Base-by-base conservation (phyloP, 53 echinoderm and acorn worm species). In the Henricia sp. region DNA sequence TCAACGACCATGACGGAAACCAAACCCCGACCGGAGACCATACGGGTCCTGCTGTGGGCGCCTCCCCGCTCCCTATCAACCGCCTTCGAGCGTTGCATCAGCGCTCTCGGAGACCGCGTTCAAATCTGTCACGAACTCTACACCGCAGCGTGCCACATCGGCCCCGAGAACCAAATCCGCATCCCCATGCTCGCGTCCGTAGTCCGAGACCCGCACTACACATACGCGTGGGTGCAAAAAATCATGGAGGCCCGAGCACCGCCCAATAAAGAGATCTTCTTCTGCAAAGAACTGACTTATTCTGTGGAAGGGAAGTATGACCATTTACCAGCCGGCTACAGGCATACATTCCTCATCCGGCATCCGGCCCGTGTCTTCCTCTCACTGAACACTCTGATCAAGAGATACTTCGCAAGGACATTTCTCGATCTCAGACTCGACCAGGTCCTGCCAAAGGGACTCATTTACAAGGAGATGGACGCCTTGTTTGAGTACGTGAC, bases 21-120 rank as follows among this genome's bases (percentile, higher is more conserved):
- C 40, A 26, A 58, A 29, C 9, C 19, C 37, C 2, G 17, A 16
- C 40, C 76, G 8, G 24, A 77, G 50, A 73, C 85, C 10, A 14
- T 37, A 64, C 92, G 93, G 34, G 89, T 94, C 27, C 83, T 97
- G 83, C 84, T 94, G 30, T 97, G 99, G 99, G 91, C 99, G 12
- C 89, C 99, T 5, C 99, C 99, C 5, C 71, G 99, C 35, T 94
- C 94, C 14, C 88, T 94, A 10, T 97, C 99, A 17, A 97, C 99
- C 4, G 99, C 94, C 41, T 97, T 97, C 57, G 94, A 94, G 63
- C 94, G 99, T 24, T 97, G 94, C 72, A 92, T 97, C 80, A 90
- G 92, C 50, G 84, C 90, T 4, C 85, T 92, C 16, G 74, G 70
- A 29, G 91, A 91, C 60, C 70, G 74, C 1, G 90, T 92, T 16